Base-by-base conservation (phyloP, 2,888 invertebrate genomes). In the Calliopum simillimum region DNA sequence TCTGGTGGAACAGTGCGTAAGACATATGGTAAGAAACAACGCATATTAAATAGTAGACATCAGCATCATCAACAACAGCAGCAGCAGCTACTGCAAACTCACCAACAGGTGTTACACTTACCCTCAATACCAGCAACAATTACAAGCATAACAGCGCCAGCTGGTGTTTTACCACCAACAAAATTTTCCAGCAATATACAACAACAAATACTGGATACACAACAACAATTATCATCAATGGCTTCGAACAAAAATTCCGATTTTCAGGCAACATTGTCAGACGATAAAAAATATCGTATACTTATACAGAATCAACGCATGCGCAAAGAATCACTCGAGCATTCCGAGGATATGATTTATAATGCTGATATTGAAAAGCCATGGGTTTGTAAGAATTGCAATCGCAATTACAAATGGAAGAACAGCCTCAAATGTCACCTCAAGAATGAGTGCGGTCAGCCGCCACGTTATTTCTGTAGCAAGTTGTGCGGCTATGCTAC, bases 381-480 rank as follows among this genome's bases (percentile, higher is more conserved):
- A 8, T 86, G 86, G 86, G 88, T 89, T 77, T 91, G 93, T 82
- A 89, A 89, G 73, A 90, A 89, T 76, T 93, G 94, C 83, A 90
- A 91, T 80, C 90, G 92, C 82, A 90, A 90, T 78, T 94, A 94
- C 85, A 90, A 91, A 76, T 92, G 91, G 86, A 91, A 91, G 85
- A 91, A 91, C 77, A 91, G 92, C 25, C 89, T 93, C 78, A 88
- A 91, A 80, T 89, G 93, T 79, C 93, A 93, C 81, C 86, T 91
- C 65, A 91, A 91, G 53, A 89, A 90, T 76, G 91, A 91, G 79
- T 91, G 91, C 78, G 91, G 91, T 3, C 88, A 90, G 81, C 90
- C 90, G 72, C 86, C 86, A 0, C 84, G 86, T 49, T 86, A 84
- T 69, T 86, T 85, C 74, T 86, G 86, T 76, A 84, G 83, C 75